Base-by-base conservation (phyloP, 2,888 invertebrate species). In the Anagyrus pseudococci region DNA sequence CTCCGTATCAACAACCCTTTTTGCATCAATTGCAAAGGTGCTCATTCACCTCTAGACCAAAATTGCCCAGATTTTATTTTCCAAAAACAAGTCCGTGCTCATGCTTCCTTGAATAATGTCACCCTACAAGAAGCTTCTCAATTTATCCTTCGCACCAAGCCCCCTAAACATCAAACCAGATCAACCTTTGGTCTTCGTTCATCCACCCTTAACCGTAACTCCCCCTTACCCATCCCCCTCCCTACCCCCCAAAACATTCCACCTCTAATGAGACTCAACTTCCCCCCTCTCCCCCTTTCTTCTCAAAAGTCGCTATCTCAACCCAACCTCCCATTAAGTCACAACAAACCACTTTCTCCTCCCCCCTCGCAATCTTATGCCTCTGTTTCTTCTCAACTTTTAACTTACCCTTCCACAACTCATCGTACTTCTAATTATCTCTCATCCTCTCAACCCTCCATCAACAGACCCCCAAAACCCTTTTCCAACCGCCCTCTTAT, bases 41-140 rank as follows among this genome's bases (percentile, higher is more conserved):
- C 47, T 13, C 57, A 57, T 19, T 25, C 23, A 2, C 40, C 47
- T 10, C 37, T 4, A 17, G 48, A 48, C 20, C 33, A 48, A 8
- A 17, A 7, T 13, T 57, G 48, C 17, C 57, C 57, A 3, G 48
- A 57, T 8, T 48, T 13, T 7, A 13, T 22, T 17, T 22, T 55
- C 15, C 55, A 55, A 19, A 15, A 10, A 2, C 8, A 25, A 25
- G 54, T 46, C 7, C 44, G 22, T 8, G 2, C 33, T 1, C 19
- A 22, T 0, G 46, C 33, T 2, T 19, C 46, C 1, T 13, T 7
- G 8, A 15, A 44, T 10, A 33, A 44, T 23, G 20, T 29, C 20
- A 22, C 55, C 1, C 13, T 37, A 1, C 19, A 20, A 23, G 44
- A 33, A 17, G 33, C 46, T 7, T 4, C 20, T n/a, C 23, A n/a